Percentiles rank a stretch among this genome's conserved stretches.
Evolutionary conservation across 2,113 vertebrate species (phyloP).

Genomic region (Chlorodrepanis virens): DNA sequence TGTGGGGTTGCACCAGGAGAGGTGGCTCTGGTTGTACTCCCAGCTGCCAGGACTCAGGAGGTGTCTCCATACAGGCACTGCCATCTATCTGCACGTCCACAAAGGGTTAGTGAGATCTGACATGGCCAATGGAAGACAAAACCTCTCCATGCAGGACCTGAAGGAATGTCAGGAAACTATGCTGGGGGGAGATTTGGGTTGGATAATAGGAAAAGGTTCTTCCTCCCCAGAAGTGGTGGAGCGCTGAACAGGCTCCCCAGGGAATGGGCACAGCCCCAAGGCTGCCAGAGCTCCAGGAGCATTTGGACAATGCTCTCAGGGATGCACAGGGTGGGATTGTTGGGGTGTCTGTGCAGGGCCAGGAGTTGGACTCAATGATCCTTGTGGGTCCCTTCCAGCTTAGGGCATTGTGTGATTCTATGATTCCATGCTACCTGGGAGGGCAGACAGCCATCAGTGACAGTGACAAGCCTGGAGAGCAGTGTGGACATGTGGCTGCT

Average conservation of each 20-base stretch:
- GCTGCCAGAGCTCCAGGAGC: background rate
- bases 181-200: background rate
- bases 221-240: background rate
- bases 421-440: background rate
- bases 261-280: background rate
- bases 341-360: background rate
- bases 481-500: background rate
- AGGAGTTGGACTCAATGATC: background rate
- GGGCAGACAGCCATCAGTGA: rapidly evolving
- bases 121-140: background rate
- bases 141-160: background rate
- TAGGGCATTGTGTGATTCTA: background rate
- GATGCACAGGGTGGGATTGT: background rate
- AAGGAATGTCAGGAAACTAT: background rate
- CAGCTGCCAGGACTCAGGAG: background rate
- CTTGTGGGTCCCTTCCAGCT: background rate
- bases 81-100: background rate
- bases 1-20: background rate
- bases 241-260: rapidly evolving
- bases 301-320: background rate
- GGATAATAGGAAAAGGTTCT: background rate
- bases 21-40: background rate
- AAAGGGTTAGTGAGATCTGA: background rate
- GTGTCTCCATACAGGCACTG: background rate
- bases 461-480: background rate